phyloP scores from a whole-genome alignment of 2,113 vertebrate species.

The Hemiscyllium ocellatum region DNA sequence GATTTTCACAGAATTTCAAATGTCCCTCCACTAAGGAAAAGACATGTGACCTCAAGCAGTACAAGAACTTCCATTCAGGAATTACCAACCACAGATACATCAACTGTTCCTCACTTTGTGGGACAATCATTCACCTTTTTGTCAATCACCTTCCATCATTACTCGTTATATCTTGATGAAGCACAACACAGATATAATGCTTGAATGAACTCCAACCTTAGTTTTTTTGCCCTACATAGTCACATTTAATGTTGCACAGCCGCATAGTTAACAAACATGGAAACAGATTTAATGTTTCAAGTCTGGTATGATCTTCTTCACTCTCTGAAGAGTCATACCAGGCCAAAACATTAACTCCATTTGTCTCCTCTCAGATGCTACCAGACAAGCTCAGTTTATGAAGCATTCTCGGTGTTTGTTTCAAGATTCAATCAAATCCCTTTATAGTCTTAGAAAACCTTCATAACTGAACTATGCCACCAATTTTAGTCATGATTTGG shows the following conservation, averaged over 20 bases:
- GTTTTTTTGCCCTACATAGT: not conserved
- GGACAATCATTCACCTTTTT: not conserved
- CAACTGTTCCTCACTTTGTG: not conserved
- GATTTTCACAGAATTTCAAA: constrained; percentile 71
- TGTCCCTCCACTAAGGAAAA: constrained; percentile 68
- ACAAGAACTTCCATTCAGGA: constrained; percentile 70
- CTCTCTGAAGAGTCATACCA: too few species aligned
- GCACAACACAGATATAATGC: not conserved
- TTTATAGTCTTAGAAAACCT: too few species aligned
- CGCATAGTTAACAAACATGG: not conserved
- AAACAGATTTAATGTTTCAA: too few species aligned
- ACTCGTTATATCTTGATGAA: not conserved
- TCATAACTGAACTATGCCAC: too few species aligned
- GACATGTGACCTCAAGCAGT: constrained; percentile 63
- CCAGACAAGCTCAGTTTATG: too few species aligned
- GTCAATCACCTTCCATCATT: not conserved
- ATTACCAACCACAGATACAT: not conserved
- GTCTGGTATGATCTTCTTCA: too few species aligned
- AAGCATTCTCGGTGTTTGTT: too few species aligned
- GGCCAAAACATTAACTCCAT: too few species aligned
- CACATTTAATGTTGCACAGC: not conserved
- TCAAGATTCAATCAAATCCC: too few species aligned
- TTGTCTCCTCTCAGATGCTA: too few species aligned
- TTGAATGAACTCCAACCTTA: not conserved
- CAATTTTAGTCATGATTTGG: too few species aligned